Conservation (phyloP, 2,113 vertebrate genomes). For the Seriola aureovittata region DNA sequence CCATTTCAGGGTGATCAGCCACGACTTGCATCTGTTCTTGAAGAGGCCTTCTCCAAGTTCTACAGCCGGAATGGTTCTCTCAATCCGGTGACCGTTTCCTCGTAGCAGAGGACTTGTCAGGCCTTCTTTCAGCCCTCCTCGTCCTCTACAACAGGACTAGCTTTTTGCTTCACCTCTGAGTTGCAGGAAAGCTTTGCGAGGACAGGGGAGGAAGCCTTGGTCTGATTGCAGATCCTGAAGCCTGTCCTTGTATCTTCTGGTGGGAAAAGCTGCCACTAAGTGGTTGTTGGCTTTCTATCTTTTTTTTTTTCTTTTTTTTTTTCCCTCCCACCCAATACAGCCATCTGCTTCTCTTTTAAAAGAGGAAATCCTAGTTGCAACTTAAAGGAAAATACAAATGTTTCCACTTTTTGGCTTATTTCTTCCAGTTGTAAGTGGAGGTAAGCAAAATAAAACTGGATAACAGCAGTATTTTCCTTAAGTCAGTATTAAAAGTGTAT, state of each 20-base stretch:
- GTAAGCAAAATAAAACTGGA: constrained; percentile 36
- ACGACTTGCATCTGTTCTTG: constrained; percentile 93
- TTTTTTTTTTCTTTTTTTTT: constrained; percentile 48
- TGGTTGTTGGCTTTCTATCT: constrained; percentile 64
- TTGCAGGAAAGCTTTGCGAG: constrained; percentile 69
- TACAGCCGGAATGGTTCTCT: constrained; percentile 93
- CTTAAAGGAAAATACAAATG: constrained; percentile 66
- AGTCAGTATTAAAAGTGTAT: constrained; percentile 85
- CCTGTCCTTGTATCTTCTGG: constrained; percentile 68
- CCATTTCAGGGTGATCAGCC: constrained; percentile 91
- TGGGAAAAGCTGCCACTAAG: constrained; percentile 78
- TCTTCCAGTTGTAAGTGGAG: constrained; percentile 44
- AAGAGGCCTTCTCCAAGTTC: constrained; percentile 97
- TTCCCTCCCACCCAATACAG: constrained; percentile 64
- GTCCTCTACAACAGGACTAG: constrained; percentile 64
- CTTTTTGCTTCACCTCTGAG: constrained; percentile 59
- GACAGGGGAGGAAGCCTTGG: constrained; percentile 66
- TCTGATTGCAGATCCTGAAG: constrained; percentile 64
- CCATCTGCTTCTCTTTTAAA: constrained; percentile 82
- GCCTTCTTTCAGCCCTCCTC: constrained; percentile 60
- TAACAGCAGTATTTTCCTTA: constrained; percentile 60
- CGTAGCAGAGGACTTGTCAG: constrained; percentile 84
- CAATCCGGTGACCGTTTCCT: constrained; percentile 95
- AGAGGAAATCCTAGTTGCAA: constrained; percentile 73
- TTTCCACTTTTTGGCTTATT: constrained; percentile 57